Conservation (phyloP, 1,140 invertebrate genomes). For the Temnothorax longispinosus region DNA sequence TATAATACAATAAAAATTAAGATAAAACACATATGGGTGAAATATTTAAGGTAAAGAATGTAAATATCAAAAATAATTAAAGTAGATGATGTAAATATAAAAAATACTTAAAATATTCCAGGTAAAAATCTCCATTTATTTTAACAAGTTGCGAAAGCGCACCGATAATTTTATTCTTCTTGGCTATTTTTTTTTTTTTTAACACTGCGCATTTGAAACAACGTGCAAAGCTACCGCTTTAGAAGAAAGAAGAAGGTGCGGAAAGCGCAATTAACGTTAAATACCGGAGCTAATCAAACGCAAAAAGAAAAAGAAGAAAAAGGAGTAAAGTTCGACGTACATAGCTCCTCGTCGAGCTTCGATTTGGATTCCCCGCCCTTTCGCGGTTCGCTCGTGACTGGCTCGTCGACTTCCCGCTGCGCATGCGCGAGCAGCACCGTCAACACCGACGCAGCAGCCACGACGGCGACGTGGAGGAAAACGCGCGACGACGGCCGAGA, state of each 20-base stretch:
- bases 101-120: not conserved
- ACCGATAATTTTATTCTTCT: not conserved
- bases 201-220: not conserved
- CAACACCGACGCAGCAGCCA: constrained; percentile 51
- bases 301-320: not conserved
- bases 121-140: not conserved
- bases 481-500: constrained; percentile 17
- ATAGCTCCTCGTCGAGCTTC: constrained; percentile 69
- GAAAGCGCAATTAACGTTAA: not conserved
- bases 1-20: not conserved
- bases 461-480: constrained; percentile 53
- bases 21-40: not conserved
- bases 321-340: constrained; percentile 60
- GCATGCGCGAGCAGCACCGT: constrained; percentile 54
- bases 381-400: constrained; percentile 29
- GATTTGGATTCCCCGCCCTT: constrained; percentile 52
- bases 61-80: too few relatives aligned
- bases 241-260: too few relatives aligned
- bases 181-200: not conserved
- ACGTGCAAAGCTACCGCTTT: not conserved
- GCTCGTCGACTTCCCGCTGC: constrained; percentile 16
- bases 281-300: not conserved
- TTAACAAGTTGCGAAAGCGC: not conserved
- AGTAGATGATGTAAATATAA: too few relatives aligned
- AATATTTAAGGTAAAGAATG: not conserved